Evolutionary conservation across 2,797 vertebrate species (phyloP).

Genomic region (Uromys caudimaculatus): DNA sequence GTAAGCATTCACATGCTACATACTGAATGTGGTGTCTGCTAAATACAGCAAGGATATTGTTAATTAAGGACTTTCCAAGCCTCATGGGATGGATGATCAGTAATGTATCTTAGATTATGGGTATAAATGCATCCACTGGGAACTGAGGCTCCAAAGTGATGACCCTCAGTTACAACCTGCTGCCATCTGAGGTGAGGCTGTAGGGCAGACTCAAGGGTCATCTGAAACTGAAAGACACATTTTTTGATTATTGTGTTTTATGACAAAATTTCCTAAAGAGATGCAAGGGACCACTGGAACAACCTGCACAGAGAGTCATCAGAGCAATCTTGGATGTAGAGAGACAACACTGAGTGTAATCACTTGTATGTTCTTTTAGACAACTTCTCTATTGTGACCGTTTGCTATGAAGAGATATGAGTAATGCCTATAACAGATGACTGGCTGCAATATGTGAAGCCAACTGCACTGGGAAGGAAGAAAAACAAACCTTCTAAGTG

Average conservation of each 20-base stretch:
- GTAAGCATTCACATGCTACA: background rate
- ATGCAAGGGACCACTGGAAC: slow-evolving; percentile 51
- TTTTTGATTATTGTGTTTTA: background rate
- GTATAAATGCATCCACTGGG: background rate
- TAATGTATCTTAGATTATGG: background rate
- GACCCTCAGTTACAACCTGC: background rate
- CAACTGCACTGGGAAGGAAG: too few species aligned
- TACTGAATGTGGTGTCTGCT: background rate
- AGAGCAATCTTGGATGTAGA: background rate
- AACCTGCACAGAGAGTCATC: slow-evolving; percentile 43
- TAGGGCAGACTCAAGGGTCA: background rate
- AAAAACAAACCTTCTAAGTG: background rate
- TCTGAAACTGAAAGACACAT: background rate
- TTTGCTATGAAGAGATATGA: background rate
- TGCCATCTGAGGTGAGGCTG: background rate
- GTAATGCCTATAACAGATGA: background rate
- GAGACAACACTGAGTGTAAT: background rate
- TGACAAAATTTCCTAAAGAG: slow-evolving; percentile 44
- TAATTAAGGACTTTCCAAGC: background rate
- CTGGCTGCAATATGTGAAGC: too few species aligned
- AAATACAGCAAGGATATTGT: background rate
- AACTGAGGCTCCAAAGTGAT: background rate
- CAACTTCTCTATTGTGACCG: background rate
- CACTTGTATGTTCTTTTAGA: background rate
- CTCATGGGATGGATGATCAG: background rate